Conservation (phyloP, 2,888 invertebrate genomes). For the Mamestra brassicae region DNA sequence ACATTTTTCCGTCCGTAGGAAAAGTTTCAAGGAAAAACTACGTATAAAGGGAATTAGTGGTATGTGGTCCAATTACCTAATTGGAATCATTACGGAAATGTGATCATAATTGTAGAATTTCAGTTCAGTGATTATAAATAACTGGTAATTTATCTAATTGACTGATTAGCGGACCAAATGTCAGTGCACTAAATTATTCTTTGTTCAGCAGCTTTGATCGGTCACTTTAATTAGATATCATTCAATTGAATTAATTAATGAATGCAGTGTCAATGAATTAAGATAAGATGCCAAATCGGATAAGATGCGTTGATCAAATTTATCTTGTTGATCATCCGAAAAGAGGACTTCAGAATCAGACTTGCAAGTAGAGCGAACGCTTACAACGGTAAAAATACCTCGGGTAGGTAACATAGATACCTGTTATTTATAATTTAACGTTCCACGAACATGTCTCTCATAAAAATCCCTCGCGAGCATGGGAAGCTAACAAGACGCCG, state of each 20-base stretch:
- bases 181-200: constrained; percentile 16
- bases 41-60: too few species aligned
- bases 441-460: constrained; percentile 75
- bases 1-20: background rate
- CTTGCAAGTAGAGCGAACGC: constrained; percentile 6
- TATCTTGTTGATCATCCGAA: background rate
- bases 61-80: background rate
- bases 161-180: constrained; percentile 6
- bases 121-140: background rate
- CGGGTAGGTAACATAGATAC: constrained; percentile 60
- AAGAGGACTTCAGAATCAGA: constrained; percentile 7
- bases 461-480: constrained; percentile 82
- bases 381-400: constrained; percentile 72
- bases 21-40: constrained; percentile 1
- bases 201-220: constrained; percentile 13
- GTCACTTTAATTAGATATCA: constrained; percentile 1
- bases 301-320: background rate
- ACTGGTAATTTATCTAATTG: background rate
- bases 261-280: constrained; percentile 29
- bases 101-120: background rate
- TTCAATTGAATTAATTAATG: constrained; percentile 19
- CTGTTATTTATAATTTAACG: constrained; percentile 82
- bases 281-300: constrained; percentile 24
- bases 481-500: constrained; percentile 82
- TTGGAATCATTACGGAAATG: background rate